Conservation (phyloP, 2,888 invertebrate genomes). For the Galerucella nymphaeae region DNA sequence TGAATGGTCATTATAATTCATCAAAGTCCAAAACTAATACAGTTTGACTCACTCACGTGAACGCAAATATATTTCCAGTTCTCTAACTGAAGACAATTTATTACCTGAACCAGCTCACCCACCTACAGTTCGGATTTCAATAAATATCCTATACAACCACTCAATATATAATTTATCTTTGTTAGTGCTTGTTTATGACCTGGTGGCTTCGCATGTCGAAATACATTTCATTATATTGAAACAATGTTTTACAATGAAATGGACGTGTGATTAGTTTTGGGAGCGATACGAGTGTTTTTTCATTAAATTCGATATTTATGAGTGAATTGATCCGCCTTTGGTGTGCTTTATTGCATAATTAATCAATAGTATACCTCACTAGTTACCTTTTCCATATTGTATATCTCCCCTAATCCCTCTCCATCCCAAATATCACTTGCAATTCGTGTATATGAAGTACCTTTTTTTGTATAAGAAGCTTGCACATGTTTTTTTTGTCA, state of each 20-base stretch:
- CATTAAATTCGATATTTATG: neutral
- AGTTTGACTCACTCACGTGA: too few species aligned
- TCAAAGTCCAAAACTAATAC: too few species aligned
- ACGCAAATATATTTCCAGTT: neutral
- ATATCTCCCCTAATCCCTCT: too few species aligned
- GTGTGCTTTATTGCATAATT: neutral
- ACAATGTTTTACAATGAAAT: neutral
- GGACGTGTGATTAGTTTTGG: neutral
- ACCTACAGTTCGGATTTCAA: neutral
- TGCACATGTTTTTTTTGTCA: too few species aligned
- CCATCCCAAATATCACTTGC: too few species aligned
- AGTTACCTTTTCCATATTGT: too few species aligned
- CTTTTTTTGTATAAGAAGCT: too few species aligned
- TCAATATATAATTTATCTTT: neutral
- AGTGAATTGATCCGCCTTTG: neutral
- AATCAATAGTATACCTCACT: neutral
- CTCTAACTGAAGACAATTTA: neutral
- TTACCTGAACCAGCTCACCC: neutral
- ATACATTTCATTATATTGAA: neutral
- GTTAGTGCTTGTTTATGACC: neutral
- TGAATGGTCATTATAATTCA: too few species aligned
- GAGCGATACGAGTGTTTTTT: neutral
- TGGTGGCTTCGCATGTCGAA: neutral
- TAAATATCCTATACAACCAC: neutral
- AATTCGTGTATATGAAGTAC: too few species aligned